Evolutionary conservation across 2,113 vertebrate species (phyloP), one percentile per base, ranked within the genome.

Genomic region (Phalacrocorax pelagicus): DNA sequence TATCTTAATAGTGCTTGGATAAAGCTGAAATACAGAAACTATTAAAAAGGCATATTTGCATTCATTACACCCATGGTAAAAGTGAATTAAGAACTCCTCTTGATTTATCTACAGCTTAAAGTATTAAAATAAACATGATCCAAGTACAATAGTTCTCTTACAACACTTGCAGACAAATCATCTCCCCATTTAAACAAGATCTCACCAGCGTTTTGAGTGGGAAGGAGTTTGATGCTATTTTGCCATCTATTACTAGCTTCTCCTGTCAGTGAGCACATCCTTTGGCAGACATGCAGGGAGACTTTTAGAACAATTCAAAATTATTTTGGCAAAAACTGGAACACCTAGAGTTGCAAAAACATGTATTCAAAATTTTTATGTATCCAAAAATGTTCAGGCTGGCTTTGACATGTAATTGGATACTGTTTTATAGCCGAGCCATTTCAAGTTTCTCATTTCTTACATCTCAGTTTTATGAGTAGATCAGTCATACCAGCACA

Each of bases 231-330:
- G 40, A 20, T 94, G 65, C 52, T 75, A 10, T 84, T 82, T 93
- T 96, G 52, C 78, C 62, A 80, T 88, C 61, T 93, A 40, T 85
- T 93, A 61, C 58, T 57, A 36, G 74, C 71, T 95, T 94, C 87
- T 85, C n/a, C 70, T 95, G 46, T 85, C 90, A 91, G 66, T 27
- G 90, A 94, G 74, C 78, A 72, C 70, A 91, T 94, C 81, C 81
- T 82, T 87, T 90, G 73, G 84, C 93, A 95, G 57, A 23, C 24
- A 12, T 3, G 12, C 51, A 73, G 27, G 67, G 38, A 83, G 75
- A 70, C 67, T 82, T 96, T 80, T 77, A 78, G 75, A 95, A 70
- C 24, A 11, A 80, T 65, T 92, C 46, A 58, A 34, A 88, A 88
- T 86, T 80, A 70, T 80, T 90, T 88, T 92, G 82, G 88, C 67